Conservation (phyloP, 2,113 vertebrate genomes). For the Phrynosoma platyrhinos region DNA sequence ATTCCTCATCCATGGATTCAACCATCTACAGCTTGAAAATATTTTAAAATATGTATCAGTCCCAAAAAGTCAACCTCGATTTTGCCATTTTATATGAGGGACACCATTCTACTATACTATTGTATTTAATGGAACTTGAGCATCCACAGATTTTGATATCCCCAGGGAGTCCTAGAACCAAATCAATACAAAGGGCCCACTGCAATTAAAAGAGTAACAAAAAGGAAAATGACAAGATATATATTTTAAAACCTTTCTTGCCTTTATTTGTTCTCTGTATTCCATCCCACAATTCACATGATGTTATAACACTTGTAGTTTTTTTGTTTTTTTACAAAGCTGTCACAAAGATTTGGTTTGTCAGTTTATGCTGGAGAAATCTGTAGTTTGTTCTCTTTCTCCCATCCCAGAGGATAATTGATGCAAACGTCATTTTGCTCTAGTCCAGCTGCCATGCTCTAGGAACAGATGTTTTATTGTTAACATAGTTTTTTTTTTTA, state of each 20-base stretch:
- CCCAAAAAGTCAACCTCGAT: too few relatives aligned
- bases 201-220: background rate
- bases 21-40: too few relatives aligned
- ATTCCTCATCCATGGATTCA: too few relatives aligned
- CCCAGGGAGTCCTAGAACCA: too few relatives aligned
- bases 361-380: slow-evolving; percentile 45
- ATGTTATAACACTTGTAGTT: background rate
- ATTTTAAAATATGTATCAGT: too few relatives aligned
- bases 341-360: slow-evolving; percentile 44
- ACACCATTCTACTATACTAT: too few relatives aligned
- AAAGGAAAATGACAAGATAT: background rate
- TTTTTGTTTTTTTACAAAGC: slow-evolving; percentile 24
- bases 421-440: slow-evolving; percentile 72
- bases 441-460: slow-evolving; percentile 75
- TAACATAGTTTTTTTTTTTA: slow-evolving; percentile 58
- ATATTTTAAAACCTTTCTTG: background rate
- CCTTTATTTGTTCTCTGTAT: background rate
- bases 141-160: too few relatives aligned
- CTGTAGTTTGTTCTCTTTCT: slow-evolving; percentile 19
- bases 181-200: too few relatives aligned
- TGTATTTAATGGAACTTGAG: too few relatives aligned
- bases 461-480: slow-evolving; percentile 83
- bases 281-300: accelerated
- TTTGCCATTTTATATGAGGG: too few relatives aligned
- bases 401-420: slow-evolving; percentile 67